Base-by-base conservation (phyloP, 2,888 invertebrate genomes). In the Synergus itoensis region DNA sequence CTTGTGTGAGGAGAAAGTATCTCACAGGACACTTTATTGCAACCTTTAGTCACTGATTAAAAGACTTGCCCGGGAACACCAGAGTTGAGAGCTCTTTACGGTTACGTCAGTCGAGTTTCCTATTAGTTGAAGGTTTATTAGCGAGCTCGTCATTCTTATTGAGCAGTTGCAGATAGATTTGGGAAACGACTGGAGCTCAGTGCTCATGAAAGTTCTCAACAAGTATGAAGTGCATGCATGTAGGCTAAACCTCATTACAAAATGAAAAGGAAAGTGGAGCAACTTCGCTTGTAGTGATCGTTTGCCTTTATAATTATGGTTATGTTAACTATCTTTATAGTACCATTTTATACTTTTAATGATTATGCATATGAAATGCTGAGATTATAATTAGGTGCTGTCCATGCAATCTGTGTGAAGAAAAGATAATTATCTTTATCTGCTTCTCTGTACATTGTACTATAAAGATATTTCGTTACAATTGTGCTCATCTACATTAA, bases 11-110 rank as follows among this genome's bases (percentile, higher is more conserved):
- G 73, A 73, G 73, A 73, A 73, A 73, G 73, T 73, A 73, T 48
- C 69, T 36, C 69, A 53, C 69, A 45, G 48, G 73, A 73, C 53
- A 73, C 28, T 57, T 53, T 73, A 73, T 73, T 73, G 53, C 73
- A 73, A 73, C 73, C 53, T 73, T 73, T 73, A 53, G 36, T 11
- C 53, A 73, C 73, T 73, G 73, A 73, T 73, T 73, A 73, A 73
- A 73, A 73, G 73, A 73, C 73, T 53, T 73, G 53, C 53, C n/a
- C 53, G 12, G n/a, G 73, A 53, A 73, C 8, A 28, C 11, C n/a
- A 48, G 73, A 48, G 45, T 18, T 73, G 53, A 73, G 73, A 73
- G 53, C 36, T 73, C 53, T 48, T 48, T n/a, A 53, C 67, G 14
- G 53, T 73, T 73, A 73, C 73, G 73, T 73, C 73, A 73, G 36